Conservation (phyloP, 2,113 vertebrate species). For the Ariopsis seemanni region DNA sequence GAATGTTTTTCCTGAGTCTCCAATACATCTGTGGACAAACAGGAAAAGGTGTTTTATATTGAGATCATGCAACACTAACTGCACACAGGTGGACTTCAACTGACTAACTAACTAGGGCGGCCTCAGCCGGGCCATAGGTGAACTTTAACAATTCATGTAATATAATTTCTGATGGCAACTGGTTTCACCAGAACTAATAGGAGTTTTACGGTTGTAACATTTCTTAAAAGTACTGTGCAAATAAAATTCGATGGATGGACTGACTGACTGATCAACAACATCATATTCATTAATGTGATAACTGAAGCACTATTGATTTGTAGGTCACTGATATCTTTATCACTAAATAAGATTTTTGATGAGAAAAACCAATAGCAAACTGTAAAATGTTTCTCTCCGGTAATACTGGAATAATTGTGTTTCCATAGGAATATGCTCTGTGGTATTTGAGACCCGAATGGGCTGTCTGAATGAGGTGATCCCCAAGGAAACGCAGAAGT, state of each 20-base stretch:
- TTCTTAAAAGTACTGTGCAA: background rate
- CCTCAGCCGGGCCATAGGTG: no score
- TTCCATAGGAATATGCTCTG: conserved; percentile 68
- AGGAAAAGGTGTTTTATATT: background rate
- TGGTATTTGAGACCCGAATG: conserved; percentile 76
- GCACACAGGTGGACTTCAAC: no score
- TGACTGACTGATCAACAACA: background rate
- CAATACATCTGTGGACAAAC: background rate
- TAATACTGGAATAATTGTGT: background rate
- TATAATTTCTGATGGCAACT: background rate
- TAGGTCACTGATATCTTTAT: background rate
- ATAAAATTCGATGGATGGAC: background rate
- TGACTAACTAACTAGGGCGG: no score
- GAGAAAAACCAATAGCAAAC: background rate
- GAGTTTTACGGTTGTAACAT: background rate
- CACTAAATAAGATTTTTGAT: background rate
- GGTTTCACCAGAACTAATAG: background rate
- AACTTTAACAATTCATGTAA: no score
- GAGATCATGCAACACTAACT: no score
- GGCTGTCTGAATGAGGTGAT: conserved; percentile 71
- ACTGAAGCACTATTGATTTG: background rate
- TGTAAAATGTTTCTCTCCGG: background rate
- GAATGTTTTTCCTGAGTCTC: background rate
- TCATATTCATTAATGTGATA: background rate
- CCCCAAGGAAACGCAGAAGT: conserved; percentile 74